Evolutionary conservation across 2,113 vertebrate species (phyloP).

Genomic region (Laticauda colubrina): DNA sequence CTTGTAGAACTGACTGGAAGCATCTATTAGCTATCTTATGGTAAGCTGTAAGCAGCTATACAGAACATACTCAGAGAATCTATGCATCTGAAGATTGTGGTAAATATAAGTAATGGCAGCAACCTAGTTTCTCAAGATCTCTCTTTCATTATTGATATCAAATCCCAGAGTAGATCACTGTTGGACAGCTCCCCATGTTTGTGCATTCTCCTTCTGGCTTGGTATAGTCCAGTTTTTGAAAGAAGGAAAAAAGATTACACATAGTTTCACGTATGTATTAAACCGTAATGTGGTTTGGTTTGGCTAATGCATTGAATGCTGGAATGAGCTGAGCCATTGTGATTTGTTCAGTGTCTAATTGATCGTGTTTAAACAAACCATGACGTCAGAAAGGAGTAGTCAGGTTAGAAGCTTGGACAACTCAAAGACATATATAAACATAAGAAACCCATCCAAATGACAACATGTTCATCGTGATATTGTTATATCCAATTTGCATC

Average conservation of each 20-base stretch:
- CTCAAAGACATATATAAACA: not conserved
- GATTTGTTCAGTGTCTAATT: not conserved
- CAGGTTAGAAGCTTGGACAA: not conserved
- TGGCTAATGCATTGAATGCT: not conserved
- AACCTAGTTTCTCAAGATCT: not conserved
- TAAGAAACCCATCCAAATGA: not conserved
- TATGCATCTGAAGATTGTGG: not conserved
- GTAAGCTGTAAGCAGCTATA: too few relatives aligned
- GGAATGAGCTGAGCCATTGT: not conserved
- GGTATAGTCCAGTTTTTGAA: not conserved
- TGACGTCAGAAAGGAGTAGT: not conserved
- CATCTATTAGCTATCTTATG: too few relatives aligned
- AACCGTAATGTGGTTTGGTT: not conserved
- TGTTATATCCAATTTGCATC: not conserved
- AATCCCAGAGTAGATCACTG: not conserved
- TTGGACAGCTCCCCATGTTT: not conserved
- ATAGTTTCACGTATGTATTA: not conserved
- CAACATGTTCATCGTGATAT: not conserved
- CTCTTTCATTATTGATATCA: not conserved
- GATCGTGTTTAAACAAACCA: not conserved
- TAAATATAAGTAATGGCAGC: not conserved
- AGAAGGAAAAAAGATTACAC: not conserved
- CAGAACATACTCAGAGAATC: not conserved
- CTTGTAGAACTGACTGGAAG: too few relatives aligned
- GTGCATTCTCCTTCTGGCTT: not conserved